phyloP scores from a whole-genome alignment of 2,113 vertebrate genomes.

The Chaetura pelagica region DNA sequence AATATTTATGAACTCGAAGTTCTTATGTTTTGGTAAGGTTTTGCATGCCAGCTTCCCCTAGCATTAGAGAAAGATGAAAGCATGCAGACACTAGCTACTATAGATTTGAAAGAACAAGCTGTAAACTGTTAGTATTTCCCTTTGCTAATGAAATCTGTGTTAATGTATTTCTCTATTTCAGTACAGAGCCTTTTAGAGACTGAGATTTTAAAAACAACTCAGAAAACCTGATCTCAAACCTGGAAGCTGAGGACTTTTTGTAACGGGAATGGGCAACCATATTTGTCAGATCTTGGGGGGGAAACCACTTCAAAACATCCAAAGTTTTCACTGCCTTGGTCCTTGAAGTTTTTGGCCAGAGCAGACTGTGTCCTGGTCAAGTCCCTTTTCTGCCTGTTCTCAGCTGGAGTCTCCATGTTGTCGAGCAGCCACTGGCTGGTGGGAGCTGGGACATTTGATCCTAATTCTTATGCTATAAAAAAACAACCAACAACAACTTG shows the following conservation, averaged over 20 bases:
- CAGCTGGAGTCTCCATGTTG: neutral
- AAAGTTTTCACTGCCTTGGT: neutral
- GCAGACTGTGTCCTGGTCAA: neutral
- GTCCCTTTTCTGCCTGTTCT: neutral
- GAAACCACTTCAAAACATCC: neutral
- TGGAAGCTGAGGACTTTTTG: neutral
- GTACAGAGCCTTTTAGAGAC: neutral
- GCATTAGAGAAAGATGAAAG: slow-evolving; percentile 41
- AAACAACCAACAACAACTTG: neutral
- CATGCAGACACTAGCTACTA: neutral
- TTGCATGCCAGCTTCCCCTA: neutral
- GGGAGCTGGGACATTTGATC: neutral
- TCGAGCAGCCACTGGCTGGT: neutral
- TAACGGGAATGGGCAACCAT: neutral
- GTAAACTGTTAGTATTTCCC: slow-evolving; percentile 2
- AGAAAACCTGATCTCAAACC: neutral
- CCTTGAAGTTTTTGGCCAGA: neutral
- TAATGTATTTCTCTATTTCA: neutral
- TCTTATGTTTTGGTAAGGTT: slow-evolving; percentile 12
- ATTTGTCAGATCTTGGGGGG: neutral
- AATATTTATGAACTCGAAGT: slow-evolving; percentile 19
- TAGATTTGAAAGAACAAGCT: neutral
- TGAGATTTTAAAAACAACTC: neutral
- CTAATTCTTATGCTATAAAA: neutral
- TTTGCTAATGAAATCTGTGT: neutral